These are phyloP conservation scores for Nomada hirtipes DNA, from an alignment of 2,888 invertebrate species.

Conservation along the genomic window DNA sequence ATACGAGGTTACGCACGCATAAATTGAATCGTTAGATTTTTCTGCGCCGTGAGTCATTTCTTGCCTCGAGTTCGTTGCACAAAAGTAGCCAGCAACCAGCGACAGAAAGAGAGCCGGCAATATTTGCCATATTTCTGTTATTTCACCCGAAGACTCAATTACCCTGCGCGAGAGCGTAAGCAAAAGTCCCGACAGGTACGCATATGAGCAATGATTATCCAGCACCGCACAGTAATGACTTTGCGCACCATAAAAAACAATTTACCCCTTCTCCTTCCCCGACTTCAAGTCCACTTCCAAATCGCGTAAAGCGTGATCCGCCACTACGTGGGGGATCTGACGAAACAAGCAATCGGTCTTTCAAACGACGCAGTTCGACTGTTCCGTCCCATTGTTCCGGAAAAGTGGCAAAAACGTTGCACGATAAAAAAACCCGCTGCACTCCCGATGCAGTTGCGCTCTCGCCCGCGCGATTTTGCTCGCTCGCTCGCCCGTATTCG, in stretches of 20 bases:
- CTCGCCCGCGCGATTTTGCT: not conserved
- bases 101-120: too few relatives aligned
- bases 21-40: not conserved
- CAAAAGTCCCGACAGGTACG: too few relatives aligned
- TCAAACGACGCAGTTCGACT: constrained; percentile 59
- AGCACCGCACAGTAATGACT: not conserved
- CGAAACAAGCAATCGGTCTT: constrained; percentile 57
- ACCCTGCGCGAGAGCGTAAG: too few relatives aligned
- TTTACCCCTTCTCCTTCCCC: not conserved
- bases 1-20: not conserved
- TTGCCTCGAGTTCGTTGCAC: too few relatives aligned
- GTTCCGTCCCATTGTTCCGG: constrained; percentile 78
- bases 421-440: constrained; percentile 63
- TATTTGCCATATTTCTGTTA: not conserved
- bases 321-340: not conserved
- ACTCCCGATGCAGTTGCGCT: constrained; percentile 9
- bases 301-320: constrained; percentile 13
- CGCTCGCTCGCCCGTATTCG: constrained; percentile 5
- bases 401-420: constrained; percentile 73
- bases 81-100: not conserved
- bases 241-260: not conserved
- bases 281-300: not conserved
- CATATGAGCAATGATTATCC: not conserved
- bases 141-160: too few relatives aligned
- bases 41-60: constrained; percentile 7